Base-by-base conservation (phyloP, 2,888 invertebrate species). In the Leptopilina myrica region DNA sequence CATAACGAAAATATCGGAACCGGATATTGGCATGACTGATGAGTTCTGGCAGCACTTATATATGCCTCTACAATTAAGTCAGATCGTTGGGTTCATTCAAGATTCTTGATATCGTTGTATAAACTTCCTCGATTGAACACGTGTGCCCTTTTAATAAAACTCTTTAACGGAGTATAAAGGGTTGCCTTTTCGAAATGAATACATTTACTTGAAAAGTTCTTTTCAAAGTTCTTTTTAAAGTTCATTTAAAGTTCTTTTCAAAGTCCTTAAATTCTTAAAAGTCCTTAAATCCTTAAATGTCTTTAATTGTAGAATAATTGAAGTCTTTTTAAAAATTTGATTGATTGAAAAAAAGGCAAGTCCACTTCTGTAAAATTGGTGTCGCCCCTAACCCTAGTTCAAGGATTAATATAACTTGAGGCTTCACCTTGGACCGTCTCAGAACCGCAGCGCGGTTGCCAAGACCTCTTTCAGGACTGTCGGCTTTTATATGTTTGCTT, bases 1-100 rank as follows among this genome's bases (percentile, higher is more conserved):
- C 33, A n/a, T 73, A 73, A 56, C 53, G 33, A 73, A 49, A 56
- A 73, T 73, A 73, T 73, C 73, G 73, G 73, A 73, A 73, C 73
- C 73, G 73, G 73, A 73, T 73, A 73, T 73, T 73, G 73, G 73
- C 73, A 73, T 73, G 73, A 73, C 73, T 73, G 73, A 73, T 73
- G 73, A 56, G 56, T 73, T 73, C 73, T 73, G 56, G 56, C 73
- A 73, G 73, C 5, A 73, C 73, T 73, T 73, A 73, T n/a, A n/a
- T 2, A 9, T 49, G 56, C 9, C 56, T 73, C 7, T 73, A 56
- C 33, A 73, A 73, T 73, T 73, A 73, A 73, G 69, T 26, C 73
- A 56, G 33, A 73, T 53, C 33, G 56, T 73, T 73, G n/a, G 73
- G 20, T 73, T 73, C 40, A 53, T 73, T 40, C 26, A 73, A 73